Evolutionary conservation across 2,797 vertebrate species (phyloP).

Genomic region (Sandelia bainsii): DNA sequence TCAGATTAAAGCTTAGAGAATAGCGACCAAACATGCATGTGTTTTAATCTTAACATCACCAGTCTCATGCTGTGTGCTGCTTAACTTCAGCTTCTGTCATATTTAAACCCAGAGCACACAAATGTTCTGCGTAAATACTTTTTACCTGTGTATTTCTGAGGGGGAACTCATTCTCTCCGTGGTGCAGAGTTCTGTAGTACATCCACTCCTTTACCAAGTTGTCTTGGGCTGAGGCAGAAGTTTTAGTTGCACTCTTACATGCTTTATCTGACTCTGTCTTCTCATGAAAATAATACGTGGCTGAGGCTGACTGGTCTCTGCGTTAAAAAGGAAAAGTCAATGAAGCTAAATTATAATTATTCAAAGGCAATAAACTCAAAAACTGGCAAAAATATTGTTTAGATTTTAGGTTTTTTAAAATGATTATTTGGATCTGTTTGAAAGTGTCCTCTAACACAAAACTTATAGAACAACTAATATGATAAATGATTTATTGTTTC

Average conservation of each 20-base stretch:
- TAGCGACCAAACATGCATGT: slow-evolving; percentile 8
- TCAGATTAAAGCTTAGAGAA: not conserved
- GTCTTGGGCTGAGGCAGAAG: slow-evolving; percentile 34
- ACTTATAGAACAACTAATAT: not conserved
- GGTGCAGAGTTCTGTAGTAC: slow-evolving; percentile 86
- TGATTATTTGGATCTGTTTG: not conserved
- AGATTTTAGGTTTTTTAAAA: not conserved
- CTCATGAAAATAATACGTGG: slow-evolving; percentile 89
- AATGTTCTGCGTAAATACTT: not conserved
- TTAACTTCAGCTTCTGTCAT: not conserved
- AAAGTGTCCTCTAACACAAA: not conserved
- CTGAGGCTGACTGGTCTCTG: slow-evolving; percentile 93
- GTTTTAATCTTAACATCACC: slow-evolving; percentile 22
- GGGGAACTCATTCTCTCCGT: slow-evolving; percentile 83
- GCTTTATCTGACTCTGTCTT: slow-evolving; percentile 64
- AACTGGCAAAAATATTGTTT: no score
- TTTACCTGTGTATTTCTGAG: slow-evolving; percentile 90
- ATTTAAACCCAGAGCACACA: not conserved
- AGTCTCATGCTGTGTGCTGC: not conserved
- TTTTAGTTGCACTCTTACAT: slow-evolving; percentile 34
- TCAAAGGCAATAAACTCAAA: not conserved
- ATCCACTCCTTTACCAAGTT: slow-evolving; percentile 88
- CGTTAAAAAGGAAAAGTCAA: not conserved
- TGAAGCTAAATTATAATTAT: not conserved
- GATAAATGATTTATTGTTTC: no score